Evolutionary conservation across 2,113 vertebrate genomes (phyloP).

Genomic region (Grammomys dolichurus): DNA sequence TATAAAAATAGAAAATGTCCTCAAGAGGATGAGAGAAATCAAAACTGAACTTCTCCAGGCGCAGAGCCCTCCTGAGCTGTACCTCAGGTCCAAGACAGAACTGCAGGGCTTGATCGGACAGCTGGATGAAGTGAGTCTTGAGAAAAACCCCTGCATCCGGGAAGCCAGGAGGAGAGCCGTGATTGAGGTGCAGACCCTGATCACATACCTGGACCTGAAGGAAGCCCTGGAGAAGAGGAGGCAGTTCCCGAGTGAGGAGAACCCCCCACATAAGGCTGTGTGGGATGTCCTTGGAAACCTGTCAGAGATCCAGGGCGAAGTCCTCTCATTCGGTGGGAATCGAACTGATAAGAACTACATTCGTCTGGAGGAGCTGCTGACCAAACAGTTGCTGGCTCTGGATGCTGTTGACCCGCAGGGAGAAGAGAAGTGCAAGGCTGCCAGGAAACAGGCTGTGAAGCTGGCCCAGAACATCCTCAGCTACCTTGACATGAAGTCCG

Average conservation of each 20-base stretch:
- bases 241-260: constrained; percentile 85
- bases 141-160: constrained; percentile 96
- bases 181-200: constrained; percentile 94
- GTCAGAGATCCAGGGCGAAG: constrained; percentile 95
- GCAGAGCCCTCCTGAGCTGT: constrained; percentile 89
- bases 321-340: constrained; percentile 95
- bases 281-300: constrained; percentile 94
- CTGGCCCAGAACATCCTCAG: constrained; percentile 97
- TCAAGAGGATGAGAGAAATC: constrained; percentile 91
- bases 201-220: constrained; percentile 94
- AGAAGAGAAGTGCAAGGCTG: constrained; percentile 92
- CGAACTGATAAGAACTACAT: constrained; percentile 96
- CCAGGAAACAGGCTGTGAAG: constrained; percentile 97
- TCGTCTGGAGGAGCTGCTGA: constrained; percentile 96
- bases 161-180: constrained; percentile 96
- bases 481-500: constrained; percentile 98
- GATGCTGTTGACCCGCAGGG: constrained; percentile 97
- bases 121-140: constrained; percentile 95
- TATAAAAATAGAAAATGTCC: constrained; percentile 94
- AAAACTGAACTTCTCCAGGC: constrained; percentile 90
- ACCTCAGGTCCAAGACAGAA: constrained; percentile 92
- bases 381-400: constrained; percentile 95
- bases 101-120: constrained; percentile 93
- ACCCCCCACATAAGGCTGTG: constrained; percentile 90
- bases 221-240: constrained; percentile 91